Evolutionary conservation across 2,113 vertebrate genomes (phyloP).

Genomic region (Butorides virescens): DNA sequence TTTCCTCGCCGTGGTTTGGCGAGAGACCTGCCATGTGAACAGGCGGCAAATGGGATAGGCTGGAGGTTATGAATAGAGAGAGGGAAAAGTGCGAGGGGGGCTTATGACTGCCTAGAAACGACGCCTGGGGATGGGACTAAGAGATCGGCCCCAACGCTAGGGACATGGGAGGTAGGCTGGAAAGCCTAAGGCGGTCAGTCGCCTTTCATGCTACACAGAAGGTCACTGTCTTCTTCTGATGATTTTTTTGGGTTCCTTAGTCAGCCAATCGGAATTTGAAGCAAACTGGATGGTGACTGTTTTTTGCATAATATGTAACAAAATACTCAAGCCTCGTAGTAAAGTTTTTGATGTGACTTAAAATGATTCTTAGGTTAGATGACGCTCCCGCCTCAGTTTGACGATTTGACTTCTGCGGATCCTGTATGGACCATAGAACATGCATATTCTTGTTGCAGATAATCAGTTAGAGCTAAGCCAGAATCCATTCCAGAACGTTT

Average conservation of each 20-base stretch:
- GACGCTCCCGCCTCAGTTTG: rapidly evolving
- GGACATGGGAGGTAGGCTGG: neutral
- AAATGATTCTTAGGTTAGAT: neutral
- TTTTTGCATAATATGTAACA: neutral
- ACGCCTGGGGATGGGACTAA: neutral
- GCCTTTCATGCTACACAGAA: neutral
- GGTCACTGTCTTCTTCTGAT: neutral
- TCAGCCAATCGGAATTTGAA: neutral
- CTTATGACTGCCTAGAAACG: rapidly evolving
- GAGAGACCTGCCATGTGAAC: neutral
- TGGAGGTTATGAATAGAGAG: neutral
- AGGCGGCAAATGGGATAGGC: neutral
- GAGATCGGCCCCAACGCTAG: neutral
- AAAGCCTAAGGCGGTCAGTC: neutral
- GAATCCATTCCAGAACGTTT: neutral
- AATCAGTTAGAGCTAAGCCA: neutral
- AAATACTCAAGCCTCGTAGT: neutral
- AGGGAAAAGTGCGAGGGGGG: neutral
- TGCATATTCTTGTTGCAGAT: neutral
- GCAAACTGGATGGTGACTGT: neutral
- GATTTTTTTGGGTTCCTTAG: rapidly evolving
- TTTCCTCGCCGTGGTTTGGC: neutral
- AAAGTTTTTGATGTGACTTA: neutral
- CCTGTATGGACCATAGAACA: rapidly evolving
- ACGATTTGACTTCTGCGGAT: neutral